Percentiles rank a stretch among this genome's conserved stretches.
phyloP scores from a whole-genome alignment of 2,113 vertebrate genomes.

The Ibidorhyncha struthersii region DNA sequence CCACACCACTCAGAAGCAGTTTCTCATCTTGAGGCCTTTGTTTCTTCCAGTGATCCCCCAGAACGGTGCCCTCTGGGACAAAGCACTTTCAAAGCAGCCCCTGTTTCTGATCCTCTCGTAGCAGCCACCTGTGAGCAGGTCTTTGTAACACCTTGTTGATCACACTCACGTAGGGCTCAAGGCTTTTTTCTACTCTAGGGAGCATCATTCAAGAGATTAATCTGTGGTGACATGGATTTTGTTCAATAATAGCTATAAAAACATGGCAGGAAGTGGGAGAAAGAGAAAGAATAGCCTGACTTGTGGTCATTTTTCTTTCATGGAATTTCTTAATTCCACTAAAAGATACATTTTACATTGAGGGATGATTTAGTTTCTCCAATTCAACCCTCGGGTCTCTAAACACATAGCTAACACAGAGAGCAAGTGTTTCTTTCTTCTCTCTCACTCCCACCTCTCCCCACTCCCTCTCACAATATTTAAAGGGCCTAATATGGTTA shows the following conservation, averaged over 20 bases:
- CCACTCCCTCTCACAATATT: background rate
- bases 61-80: background rate
- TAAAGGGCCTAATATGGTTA: background rate
- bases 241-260: slow-evolving; percentile 21
- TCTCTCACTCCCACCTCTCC: background rate
- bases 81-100: background rate
- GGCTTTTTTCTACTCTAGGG: background rate
- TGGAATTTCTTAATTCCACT: background rate
- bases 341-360: background rate
- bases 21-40: background rate
- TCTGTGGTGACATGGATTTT: background rate
- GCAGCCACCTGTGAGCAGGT: background rate
- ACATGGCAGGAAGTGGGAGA: background rate
- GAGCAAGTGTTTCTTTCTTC: background rate
- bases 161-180: rapidly evolving
- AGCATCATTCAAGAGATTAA: background rate
- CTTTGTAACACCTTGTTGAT: background rate
- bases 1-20: rapidly evolving
- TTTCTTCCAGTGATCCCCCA: background rate
- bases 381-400: background rate
- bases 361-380: background rate
- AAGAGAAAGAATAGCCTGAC: background rate
- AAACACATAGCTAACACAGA: background rate
- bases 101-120: background rate
- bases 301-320: background rate